Base-by-base conservation (phyloP, 2,113 vertebrate genomes). In the Eudyptes chrysolophus region DNA sequence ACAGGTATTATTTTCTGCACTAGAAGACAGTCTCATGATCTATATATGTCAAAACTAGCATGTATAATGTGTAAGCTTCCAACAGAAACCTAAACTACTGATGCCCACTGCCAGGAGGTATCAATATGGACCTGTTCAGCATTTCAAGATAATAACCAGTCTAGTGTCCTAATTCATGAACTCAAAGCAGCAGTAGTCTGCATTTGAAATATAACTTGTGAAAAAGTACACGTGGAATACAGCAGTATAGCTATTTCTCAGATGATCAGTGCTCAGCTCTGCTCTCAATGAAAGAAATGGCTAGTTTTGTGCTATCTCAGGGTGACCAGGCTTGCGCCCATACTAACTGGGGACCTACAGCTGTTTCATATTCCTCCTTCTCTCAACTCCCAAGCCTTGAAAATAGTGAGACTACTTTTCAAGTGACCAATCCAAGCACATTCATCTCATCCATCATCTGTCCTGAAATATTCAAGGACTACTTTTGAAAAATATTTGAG, bases 1-100 rank as follows among this genome's bases (percentile, higher is more conserved):
- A 24, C 55, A 78, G 51, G 48, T 71, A 83, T 82, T 84, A 54
- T 86, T 80, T 76, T 74, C 58, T 70, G 51, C 21, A 3, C 11
- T 61, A 58, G 70, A 68, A 85, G 77, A 82, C 57, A n/a, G 34
- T 16, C 29, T 92, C 27, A 11, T 15, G 51, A 44, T 79, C 46
- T 68, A 19, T 18, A 11, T 6, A 11, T 76, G 38, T 66, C 52
- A 76, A 65, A 90, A 77, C 22, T n/a, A 22, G 9, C 19, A 62
- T 0, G 1, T 51, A 19, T 34, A 52, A 69, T 9, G 26, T 0
- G 0, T 40, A 57, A 83, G 36, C 62, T 92, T 83, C 72, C 64
- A 49, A n/a, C 3, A 84, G 64, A 61, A 81, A 26, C 44, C 13
- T 60, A 25, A 78, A 34, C n/a, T 49, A 10, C 68, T 32, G 19